phyloP scores from a whole-genome alignment of 2,888 invertebrate genomes.

The Meliscaeva auricollis region DNA sequence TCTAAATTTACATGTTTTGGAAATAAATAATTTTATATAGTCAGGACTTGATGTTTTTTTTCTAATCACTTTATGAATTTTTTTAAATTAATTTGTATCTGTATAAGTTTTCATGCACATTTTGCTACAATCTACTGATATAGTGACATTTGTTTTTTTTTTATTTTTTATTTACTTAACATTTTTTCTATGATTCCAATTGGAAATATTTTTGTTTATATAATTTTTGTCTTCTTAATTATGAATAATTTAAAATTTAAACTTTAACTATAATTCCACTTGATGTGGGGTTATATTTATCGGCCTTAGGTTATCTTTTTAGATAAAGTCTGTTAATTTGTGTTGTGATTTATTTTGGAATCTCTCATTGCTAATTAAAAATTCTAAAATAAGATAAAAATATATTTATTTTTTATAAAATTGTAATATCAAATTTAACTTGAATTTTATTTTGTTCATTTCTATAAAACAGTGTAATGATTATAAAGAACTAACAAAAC shows the following conservation, averaged over 20 bases:
- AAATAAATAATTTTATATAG: no score
- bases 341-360: constrained; percentile 66
- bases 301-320: constrained; percentile 20
- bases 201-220: constrained; percentile 18
- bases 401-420: constrained; percentile 59
- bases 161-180: neutral
- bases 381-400: constrained; percentile 68
- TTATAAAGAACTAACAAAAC: constrained; percentile 43
- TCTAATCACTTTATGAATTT: neutral
- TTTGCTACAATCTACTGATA: constrained; percentile 66
- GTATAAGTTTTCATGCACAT: constrained; percentile 33
- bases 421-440: constrained; percentile 65
- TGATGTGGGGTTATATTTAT: constrained; percentile 40
- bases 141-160: constrained; percentile 38
- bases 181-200: constrained; percentile 37
- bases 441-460: constrained; percentile 37
- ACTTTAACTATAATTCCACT: constrained; percentile 34
- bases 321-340: constrained; percentile 53
- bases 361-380: constrained; percentile 71
- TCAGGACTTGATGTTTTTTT: constrained; percentile 7
- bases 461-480: neutral
- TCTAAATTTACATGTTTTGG: neutral
- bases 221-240: constrained; percentile 1
- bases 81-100: constrained; percentile 31
- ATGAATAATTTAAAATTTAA: constrained; percentile 3